A percentile compares a stretch with the other conserved stretches of the same genome.
These are phyloP conservation scores for Sarcophaga caerulescens DNA, from an alignment of 2,888 invertebrate species.

Conservation along the genomic window DNA sequence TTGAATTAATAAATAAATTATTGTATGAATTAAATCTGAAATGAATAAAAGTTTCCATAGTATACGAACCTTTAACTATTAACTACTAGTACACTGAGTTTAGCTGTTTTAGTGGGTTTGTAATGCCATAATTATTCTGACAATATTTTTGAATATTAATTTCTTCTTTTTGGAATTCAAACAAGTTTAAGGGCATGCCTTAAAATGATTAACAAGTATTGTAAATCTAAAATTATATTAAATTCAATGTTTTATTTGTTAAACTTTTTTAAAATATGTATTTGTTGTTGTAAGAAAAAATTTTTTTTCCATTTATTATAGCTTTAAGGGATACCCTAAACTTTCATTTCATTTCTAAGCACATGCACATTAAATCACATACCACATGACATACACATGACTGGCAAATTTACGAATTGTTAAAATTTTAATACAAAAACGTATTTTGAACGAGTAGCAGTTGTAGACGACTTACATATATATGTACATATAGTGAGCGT, in stretches of 20 bases:
- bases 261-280: no score
- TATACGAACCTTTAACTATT: slow-evolving; percentile 1
- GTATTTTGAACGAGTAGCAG: slow-evolving; percentile 1
- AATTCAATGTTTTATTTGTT: no score
- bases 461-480: not conserved
- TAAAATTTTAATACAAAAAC: not conserved
- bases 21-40: no score
- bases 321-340: slow-evolving; percentile 8
- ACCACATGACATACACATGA: slow-evolving; percentile 10
- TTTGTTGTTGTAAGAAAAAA: no score
- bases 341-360: not conserved
- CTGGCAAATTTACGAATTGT: not conserved
- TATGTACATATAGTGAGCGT: no score
- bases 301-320: no score
- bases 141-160: not conserved
- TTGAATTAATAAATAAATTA: no score
- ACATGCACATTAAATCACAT: not conserved
- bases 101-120: not conserved
- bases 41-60: not conserved
- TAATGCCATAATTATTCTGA: not conserved
- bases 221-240: no score
- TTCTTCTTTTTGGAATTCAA: not conserved
- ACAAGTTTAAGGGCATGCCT: not conserved
- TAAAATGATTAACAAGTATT: no score
- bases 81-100: not conserved